Base-by-base conservation (phyloP, 2,888 invertebrate species). In the Lasius platythorax region DNA sequence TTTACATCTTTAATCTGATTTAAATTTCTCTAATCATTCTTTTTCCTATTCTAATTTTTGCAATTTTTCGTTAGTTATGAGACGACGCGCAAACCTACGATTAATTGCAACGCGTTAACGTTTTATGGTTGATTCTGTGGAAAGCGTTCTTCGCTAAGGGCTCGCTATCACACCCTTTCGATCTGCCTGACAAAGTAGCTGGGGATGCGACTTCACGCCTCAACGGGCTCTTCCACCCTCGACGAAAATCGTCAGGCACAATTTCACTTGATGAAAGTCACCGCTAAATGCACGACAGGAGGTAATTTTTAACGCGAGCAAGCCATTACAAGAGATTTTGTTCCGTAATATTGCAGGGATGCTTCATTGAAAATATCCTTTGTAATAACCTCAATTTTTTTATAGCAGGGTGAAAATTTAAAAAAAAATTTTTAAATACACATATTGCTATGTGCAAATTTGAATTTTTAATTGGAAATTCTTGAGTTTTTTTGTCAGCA, bases 261-360 rank as follows among this genome's bases (percentile, higher is more conserved):
- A 81, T 81, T 81, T 73, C 73, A 73, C 61, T 73, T 61, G 79
- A 81, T 81, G 61, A 73, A 81, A 81, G 79, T 81, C 61, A 46
- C 61, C 46, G 23, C 79, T 81, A 73, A 81, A 81, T 63, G 73
- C 61, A 28, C 73, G 79, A 37, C 73, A 50, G 46, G 72, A 46
- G 46, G 73, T 81, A 81, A 81, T 81, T 81, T 81, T 81, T 81
- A 81, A 79, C 79, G 61, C 12, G 46, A 61, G 23, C 37, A 46
- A 12, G 61, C 33, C 61, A 40, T 78, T 61, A 33, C 58, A 23
- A 58, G 46, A 61, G 37, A 58, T 79, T 72, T 58, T 58, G 33
- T 40, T 53, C 28, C 56, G n/a, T 56, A 73, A 73, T 40, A 30
- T 30, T n/a, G 53, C 70, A 30, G 28, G 12, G 56, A 15, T 78